Percentiles rank a stretch among this genome's conserved stretches.
Evolutionary conservation across 2,888 invertebrate species (phyloP).

Genomic region (Patella caerulea): DNA sequence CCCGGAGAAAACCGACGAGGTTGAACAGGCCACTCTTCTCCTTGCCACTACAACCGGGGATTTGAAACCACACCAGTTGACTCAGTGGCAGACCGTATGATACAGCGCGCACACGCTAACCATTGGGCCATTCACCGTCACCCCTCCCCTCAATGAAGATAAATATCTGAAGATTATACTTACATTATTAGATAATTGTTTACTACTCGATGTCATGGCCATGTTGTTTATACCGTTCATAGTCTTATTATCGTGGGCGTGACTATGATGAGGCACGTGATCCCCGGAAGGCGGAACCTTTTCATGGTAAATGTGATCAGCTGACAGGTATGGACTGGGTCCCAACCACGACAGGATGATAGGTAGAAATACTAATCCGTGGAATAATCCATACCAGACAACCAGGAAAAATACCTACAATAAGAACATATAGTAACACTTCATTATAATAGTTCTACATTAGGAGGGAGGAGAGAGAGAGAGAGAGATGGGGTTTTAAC

Average conservation of each 20-base stretch:
- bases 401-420: slow-evolving; percentile 81
- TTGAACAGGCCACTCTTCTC: no score
- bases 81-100: no score
- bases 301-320: slow-evolving; percentile 23
- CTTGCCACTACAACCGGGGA: no score
- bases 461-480: background rate
- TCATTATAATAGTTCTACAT: background rate
- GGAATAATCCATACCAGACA: slow-evolving; percentile 83
- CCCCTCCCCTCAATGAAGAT: no score
- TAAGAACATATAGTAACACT: background rate
- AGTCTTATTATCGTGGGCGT: background rate
- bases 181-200: background rate
- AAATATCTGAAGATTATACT: background rate
- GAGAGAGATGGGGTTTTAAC: background rate
- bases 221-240: background rate
- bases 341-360: slow-evolving; percentile 83
- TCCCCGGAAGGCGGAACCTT: background rate
- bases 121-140: no score
- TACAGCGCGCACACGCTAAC: no score
- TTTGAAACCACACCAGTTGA: no score
- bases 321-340: slow-evolving; percentile 72
- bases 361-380: slow-evolving; percentile 83
- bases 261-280: background rate
- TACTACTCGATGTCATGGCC: background rate
- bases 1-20: no score